phyloP scores from a whole-genome alignment of 2,113 vertebrate genomes.

The Peromyscus polionotus region DNA sequence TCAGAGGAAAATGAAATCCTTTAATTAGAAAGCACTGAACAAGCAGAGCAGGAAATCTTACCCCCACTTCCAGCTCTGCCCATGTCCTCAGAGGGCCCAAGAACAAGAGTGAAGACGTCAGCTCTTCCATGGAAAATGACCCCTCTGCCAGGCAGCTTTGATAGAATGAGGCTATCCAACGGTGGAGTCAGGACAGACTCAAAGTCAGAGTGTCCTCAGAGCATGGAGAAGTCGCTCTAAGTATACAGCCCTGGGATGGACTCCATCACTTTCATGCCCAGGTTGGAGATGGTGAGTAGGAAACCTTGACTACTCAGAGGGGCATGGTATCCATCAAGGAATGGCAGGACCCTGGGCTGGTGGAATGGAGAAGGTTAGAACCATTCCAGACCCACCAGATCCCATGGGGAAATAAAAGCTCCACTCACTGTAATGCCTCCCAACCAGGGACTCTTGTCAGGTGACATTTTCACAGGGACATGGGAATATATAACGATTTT shows the following conservation, averaged over 20 bases:
- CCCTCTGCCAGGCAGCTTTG: fast-evolving
- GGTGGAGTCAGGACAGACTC: not conserved
- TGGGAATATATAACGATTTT: fast-evolving
- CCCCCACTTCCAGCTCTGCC: not conserved
- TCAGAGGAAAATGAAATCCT: slow-evolving; percentile 51
- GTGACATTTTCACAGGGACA: not conserved
- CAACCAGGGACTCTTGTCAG: no score
- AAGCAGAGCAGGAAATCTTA: not conserved
- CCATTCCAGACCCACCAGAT: not conserved
- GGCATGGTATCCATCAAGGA: not conserved
- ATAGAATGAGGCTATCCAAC: not conserved
- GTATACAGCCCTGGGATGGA: not conserved
- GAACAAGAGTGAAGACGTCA: fast-evolving
- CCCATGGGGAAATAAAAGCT: not conserved
- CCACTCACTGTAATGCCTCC: fast-evolving
- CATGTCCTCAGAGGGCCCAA: not conserved
- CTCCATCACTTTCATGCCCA: no score
- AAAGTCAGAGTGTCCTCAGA: not conserved
- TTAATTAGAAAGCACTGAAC: slow-evolving; percentile 49
- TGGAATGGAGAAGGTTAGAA: not conserved
- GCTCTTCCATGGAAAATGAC: not conserved
- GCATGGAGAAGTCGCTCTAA: fast-evolving
- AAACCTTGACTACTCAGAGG: no score
- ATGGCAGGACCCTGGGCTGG: not conserved
- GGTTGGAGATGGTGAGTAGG: not conserved